Conservation (phyloP, 1,140 invertebrate species). For the Solenopsis fugax region DNA sequence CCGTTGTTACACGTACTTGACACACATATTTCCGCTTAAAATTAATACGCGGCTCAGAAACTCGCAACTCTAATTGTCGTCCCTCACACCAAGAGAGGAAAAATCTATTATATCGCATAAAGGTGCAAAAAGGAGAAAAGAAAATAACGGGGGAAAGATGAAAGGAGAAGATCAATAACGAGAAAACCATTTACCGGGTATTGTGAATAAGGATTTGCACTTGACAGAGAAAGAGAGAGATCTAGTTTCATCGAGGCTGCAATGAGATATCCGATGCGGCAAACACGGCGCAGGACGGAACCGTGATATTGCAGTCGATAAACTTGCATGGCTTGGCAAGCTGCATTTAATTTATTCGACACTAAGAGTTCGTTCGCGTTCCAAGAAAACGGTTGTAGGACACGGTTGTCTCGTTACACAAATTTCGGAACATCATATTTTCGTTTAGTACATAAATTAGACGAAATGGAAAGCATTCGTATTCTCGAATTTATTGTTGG, state of each 20-base stretch:
- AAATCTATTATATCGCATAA: conserved; percentile 16
- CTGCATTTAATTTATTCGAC: conserved; percentile 30
- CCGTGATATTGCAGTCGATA: conserved; percentile 16
- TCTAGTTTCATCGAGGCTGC: conserved; percentile 40
- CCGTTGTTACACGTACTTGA: conserved; percentile 18
- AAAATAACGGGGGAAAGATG: background rate
- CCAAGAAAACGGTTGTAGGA: background rate
- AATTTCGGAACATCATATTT: conserved; percentile 4
- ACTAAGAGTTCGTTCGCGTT: background rate
- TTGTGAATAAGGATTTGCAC: conserved; percentile 55
- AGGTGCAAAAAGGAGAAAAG: conserved; percentile 10
- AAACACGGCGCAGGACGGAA: conserved; percentile 59
- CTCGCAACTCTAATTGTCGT: conserved; percentile 21
- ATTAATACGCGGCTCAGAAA: background rate
- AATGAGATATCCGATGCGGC: conserved; percentile 53
- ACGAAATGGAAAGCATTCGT: background rate
- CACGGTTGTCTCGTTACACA: background rate
- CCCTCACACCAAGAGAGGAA: background rate
- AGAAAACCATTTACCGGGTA: conserved; percentile 55
- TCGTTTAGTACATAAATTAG: background rate
- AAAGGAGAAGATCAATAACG: conserved; percentile 24
- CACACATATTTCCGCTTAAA: conserved; percentile 38
- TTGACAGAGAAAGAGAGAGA: background rate
- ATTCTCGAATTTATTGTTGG: background rate
- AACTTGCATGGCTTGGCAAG: conserved; percentile 43